Evolutionary conservation across 2,888 invertebrate genomes (phyloP).

Genomic region (Griposia aprilina): DNA sequence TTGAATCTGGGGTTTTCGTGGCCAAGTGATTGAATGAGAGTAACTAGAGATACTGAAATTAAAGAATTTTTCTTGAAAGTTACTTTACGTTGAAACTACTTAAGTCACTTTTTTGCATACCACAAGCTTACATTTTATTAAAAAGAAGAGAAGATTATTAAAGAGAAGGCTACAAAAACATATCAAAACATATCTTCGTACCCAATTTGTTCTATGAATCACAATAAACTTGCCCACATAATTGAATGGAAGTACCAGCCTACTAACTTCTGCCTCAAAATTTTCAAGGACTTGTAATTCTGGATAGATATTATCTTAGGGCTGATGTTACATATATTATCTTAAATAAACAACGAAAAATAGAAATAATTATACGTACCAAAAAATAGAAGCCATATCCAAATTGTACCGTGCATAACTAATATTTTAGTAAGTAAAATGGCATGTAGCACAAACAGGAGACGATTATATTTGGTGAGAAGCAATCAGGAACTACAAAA

Average conservation of each 20-base stretch:
- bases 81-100: background rate
- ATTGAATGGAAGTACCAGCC: background rate
- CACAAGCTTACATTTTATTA: background rate
- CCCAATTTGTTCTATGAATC: background rate
- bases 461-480: slow-evolving; percentile 13
- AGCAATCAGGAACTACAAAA: slow-evolving; percentile 24
- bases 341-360: background rate
- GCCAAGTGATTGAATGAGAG: slow-evolving; percentile 4
- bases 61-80: background rate
- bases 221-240: background rate
- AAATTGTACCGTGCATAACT: slow-evolving; percentile 15
- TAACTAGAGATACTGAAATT: slow-evolving; percentile 35
- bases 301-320: background rate
- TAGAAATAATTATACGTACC: slow-evolving; percentile 15
- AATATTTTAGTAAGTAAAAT: background rate
- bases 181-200: too few species aligned
- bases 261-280: background rate
- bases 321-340: background rate
- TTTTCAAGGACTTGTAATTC: background rate
- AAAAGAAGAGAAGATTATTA: too few species aligned
- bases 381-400: slow-evolving; percentile 29
- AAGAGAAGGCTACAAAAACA: background rate
- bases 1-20: background rate
- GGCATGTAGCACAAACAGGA: background rate
- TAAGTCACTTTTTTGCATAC: background rate